phyloP scores from a whole-genome alignment of 2,888 invertebrate species.

The Eretmocerus hayati region DNA sequence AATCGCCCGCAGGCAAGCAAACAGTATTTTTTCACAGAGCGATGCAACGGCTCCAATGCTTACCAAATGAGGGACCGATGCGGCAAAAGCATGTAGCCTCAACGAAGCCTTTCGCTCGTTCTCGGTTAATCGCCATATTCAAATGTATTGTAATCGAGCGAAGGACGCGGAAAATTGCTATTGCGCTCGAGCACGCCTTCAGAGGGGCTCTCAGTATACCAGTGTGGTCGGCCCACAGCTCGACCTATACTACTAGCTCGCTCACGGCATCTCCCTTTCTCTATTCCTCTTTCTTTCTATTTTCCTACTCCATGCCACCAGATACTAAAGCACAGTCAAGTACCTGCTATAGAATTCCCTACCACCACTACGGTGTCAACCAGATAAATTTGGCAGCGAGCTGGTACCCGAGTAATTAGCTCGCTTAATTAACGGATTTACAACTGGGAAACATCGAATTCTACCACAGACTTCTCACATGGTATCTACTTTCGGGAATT shows the following conservation, averaged over 20 bases:
- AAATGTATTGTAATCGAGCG: slow-evolving; percentile 22
- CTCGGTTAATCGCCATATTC: slow-evolving; percentile 20
- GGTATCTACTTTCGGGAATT: too few relatives aligned
- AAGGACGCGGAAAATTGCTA: slow-evolving; percentile 24
- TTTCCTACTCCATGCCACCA: too few relatives aligned
- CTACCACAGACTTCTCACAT: too few relatives aligned
- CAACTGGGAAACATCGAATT: slow-evolving; percentile 32
- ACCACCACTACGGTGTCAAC: slow-evolving; percentile 16
- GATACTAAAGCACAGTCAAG: too few relatives aligned
- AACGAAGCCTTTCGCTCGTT: too few relatives aligned
- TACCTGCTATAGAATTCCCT: too few relatives aligned
- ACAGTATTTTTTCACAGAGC: not conserved
- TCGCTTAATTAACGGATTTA: slow-evolving; percentile 45
- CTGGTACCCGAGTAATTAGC: slow-evolving; percentile 40
- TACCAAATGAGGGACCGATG: slow-evolving; percentile 13
- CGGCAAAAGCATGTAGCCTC: not conserved
- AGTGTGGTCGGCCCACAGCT: too few relatives aligned
- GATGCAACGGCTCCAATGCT: slow-evolving; percentile 9
- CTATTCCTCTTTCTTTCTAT: too few relatives aligned
- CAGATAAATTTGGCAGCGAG: too few relatives aligned
- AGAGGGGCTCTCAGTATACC: too few relatives aligned
- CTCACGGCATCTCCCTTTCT: too few relatives aligned
- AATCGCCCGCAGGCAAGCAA: not conserved
- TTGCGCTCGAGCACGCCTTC: slow-evolving; percentile 12
- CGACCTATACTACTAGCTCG: too few relatives aligned